Evolutionary conservation across 2,888 invertebrate species (phyloP).

Genomic region (Mesodorylaimus sp.): DNA sequence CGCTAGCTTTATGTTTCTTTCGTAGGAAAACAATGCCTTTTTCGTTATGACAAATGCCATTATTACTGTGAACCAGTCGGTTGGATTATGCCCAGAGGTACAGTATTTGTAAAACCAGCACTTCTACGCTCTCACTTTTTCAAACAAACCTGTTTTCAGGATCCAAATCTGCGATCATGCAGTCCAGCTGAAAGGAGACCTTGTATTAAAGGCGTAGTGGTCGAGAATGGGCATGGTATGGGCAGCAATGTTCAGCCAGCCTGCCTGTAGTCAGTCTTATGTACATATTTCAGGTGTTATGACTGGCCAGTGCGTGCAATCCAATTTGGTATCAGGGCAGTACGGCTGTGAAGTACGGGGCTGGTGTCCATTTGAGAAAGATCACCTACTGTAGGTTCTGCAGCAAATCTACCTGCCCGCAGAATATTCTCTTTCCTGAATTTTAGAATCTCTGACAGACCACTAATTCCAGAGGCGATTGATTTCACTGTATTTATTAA

Average conservation of each 20-base stretch:
- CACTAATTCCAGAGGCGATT: neutral
- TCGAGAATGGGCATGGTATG: too few species aligned
- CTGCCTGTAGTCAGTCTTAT: neutral
- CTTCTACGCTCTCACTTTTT: too few species aligned
- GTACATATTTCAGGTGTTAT: conserved; percentile 22
- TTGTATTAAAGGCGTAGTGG: too few species aligned
- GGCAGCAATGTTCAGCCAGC: neutral
- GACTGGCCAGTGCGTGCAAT: conserved; percentile 27
- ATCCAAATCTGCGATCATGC: too few species aligned
- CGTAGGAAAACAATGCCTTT: neutral
- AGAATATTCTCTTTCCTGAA: too few species aligned
- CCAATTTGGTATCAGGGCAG: conserved; percentile 11
- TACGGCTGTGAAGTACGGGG: conserved; percentile 17
- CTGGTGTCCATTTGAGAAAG: conserved; percentile 32
- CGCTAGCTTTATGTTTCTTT: neutral
- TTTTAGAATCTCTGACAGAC: too few species aligned
- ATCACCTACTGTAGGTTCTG: conserved; percentile 2
- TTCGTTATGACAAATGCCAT: neutral
- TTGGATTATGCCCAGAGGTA: conserved; percentile 1
- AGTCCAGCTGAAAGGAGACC: too few species aligned
- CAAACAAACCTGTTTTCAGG: too few species aligned
- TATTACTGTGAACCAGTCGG: neutral
- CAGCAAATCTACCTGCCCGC: too few species aligned
- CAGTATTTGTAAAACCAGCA: too few species aligned
- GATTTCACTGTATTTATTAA: conserved; percentile 37